Evolutionary conservation across 2,113 vertebrate species (phyloP).

Genomic region (Gymnogyps californianus): DNA sequence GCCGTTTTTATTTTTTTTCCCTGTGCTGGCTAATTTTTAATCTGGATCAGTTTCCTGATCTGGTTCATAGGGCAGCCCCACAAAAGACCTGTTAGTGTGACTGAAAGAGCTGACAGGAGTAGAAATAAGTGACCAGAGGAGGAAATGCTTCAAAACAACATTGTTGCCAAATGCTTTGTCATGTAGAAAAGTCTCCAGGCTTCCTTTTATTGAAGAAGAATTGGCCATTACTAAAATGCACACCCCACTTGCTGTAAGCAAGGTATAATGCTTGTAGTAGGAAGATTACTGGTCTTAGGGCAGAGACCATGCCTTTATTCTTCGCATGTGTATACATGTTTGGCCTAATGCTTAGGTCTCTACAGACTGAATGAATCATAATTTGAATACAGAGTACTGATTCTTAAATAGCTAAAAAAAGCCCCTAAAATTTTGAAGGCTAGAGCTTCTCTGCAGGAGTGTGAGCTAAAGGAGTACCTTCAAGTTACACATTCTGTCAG

Average conservation of each 20-base stretch:
- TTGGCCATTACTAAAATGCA: conserved; percentile 8
- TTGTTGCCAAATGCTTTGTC: conserved; percentile 56
- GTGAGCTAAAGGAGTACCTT: not conserved
- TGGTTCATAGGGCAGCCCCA: conserved; percentile 26
- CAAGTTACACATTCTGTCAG: not conserved
- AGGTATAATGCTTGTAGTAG: not conserved
- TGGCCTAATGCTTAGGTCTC: not conserved
- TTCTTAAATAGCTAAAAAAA: not conserved
- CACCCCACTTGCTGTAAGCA: not conserved
- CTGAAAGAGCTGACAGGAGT: conserved; percentile 43
- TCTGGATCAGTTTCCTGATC: conserved; percentile 29
- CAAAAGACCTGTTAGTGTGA: not conserved
- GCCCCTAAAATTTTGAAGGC: conserved; percentile 9
- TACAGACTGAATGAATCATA: not conserved
- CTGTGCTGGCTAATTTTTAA: conserved; percentile 51
- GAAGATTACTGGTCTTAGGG: not conserved
- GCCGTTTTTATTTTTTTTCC: not conserved
- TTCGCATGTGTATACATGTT: not conserved
- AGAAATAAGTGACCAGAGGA: conserved; percentile 50
- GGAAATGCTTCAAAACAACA: conserved; percentile 49
- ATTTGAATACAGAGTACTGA: not conserved
- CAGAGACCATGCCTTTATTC: not conserved
- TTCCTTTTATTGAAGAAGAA: conserved; percentile 45
- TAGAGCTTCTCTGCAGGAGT: not conserved
- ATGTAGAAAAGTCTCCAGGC: conserved; percentile 44